Evolutionary conservation across 2,888 invertebrate genomes (phyloP).

Genomic region (Hirtodrosophila cameraria): DNA sequence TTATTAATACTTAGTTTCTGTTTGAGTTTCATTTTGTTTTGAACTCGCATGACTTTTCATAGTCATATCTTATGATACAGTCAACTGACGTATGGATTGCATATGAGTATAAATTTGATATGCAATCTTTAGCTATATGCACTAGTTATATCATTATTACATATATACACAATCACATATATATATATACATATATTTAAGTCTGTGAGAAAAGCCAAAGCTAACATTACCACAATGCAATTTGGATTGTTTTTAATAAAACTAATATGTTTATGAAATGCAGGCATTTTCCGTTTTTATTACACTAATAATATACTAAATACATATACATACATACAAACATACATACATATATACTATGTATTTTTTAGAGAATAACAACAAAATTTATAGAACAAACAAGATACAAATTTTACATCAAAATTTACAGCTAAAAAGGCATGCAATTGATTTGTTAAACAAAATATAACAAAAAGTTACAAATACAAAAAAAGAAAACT

Average conservation of each 20-base stretch:
- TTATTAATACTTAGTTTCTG: slow-evolving; percentile 6
- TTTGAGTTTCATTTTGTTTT: slow-evolving; percentile 1
- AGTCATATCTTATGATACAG: slow-evolving; percentile 24
- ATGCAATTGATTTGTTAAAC: slow-evolving; percentile 42
- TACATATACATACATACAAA: slow-evolving; percentile 25
- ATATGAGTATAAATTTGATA: slow-evolving; percentile 8
- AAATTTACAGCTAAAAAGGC: slow-evolving; percentile 47
- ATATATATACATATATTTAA: slow-evolving; percentile 8
- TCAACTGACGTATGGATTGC: slow-evolving; percentile 37
- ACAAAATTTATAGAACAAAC: slow-evolving; percentile 43
- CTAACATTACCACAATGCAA: slow-evolving; percentile 16
- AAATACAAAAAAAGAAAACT: slow-evolving; percentile 3
- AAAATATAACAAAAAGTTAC: slow-evolving; percentile 7
- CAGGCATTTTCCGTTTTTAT: slow-evolving; percentile 43
- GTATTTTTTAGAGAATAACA: slow-evolving; percentile 51
- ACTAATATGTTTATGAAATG: slow-evolving; percentile 28
- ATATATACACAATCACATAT: neutral
- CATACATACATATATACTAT: slow-evolving; percentile 25
- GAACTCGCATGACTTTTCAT: slow-evolving; percentile 15
- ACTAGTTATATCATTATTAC: slow-evolving; percentile 14
- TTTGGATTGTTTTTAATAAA: slow-evolving; percentile 20
- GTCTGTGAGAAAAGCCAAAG: slow-evolving; percentile 33
- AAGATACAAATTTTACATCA: slow-evolving; percentile 48
- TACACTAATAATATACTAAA: slow-evolving; percentile 23
- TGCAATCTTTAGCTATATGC: slow-evolving; percentile 4